Evolutionary conservation across 2,888 invertebrate species (phyloP).

Genomic region (Drosophila greeni): DNA sequence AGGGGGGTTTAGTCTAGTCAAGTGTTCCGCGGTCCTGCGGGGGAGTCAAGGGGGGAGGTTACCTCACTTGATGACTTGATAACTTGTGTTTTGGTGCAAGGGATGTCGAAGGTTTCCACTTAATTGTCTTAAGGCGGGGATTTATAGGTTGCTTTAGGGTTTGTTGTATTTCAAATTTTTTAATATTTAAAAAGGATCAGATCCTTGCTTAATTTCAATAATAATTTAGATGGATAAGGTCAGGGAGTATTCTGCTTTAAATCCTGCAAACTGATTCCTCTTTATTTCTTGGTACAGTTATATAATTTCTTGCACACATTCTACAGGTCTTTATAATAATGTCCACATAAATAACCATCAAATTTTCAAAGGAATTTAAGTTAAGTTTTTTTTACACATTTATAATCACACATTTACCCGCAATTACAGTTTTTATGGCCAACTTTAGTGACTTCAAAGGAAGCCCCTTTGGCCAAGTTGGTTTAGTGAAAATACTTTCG

Average conservation of each 20-base stretch:
- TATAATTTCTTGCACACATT: too few species aligned
- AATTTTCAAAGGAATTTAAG: not conserved
- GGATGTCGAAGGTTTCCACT: slow-evolving; percentile 8
- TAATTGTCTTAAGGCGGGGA: slow-evolving; percentile 11
- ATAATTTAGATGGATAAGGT: not conserved
- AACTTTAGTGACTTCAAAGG: slow-evolving; percentile 3
- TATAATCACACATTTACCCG: not conserved
- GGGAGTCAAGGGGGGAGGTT: slow-evolving; percentile 29
- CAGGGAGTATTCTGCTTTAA: not conserved
- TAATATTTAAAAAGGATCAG: not conserved
- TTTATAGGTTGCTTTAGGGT: not conserved
- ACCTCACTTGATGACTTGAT: slow-evolving; percentile 68
- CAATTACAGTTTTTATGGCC: slow-evolving; percentile 6
- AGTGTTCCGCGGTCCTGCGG: slow-evolving; percentile 21
- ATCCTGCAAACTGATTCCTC: not conserved
- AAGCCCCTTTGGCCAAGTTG: slow-evolving; percentile 29
- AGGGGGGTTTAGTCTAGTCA: slow-evolving; percentile 20
- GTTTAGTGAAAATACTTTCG: slow-evolving; percentile 26
- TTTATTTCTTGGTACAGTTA: not conserved
- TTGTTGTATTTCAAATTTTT: not conserved
- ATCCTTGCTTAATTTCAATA: too few species aligned
- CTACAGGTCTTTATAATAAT: not conserved
- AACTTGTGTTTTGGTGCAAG: slow-evolving; percentile 53
- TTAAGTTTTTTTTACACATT: not conserved
- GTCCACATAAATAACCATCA: not conserved